Evolutionary conservation across 2,797 vertebrate genomes (phyloP).

Genomic region (Meda fulgida): DNA sequence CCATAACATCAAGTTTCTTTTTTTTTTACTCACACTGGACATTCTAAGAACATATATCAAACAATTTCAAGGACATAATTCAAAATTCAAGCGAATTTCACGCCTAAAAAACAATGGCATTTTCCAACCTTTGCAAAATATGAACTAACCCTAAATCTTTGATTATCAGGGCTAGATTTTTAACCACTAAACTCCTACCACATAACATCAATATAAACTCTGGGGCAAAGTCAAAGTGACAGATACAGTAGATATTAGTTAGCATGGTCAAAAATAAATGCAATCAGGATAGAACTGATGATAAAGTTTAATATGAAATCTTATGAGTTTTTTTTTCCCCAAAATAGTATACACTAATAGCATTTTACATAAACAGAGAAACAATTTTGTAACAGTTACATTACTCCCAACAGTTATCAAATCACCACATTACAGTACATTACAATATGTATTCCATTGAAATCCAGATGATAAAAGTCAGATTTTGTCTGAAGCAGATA

Average conservation of each 20-base stretch:
- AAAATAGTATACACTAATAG: not conserved
- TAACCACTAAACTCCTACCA: not conserved
- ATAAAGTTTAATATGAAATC: not conserved
- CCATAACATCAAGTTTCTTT: not conserved
- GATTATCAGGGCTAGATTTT: not conserved
- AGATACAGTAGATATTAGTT: not conserved
- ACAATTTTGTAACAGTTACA: not conserved
- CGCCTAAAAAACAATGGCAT: not conserved
- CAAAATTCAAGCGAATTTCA: not conserved
- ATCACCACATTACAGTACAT: not conserved
- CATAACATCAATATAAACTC: not conserved
- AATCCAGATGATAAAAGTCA: constrained; percentile 58
- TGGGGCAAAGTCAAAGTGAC: not conserved
- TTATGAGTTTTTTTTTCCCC: not conserved
- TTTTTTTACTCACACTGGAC: not conserved
- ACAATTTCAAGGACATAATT: not conserved
- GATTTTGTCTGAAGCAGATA: constrained; percentile 80
- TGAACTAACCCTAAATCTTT: not conserved
- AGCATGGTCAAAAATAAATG: not conserved
- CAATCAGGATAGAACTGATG: not conserved
- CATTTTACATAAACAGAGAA: not conserved
- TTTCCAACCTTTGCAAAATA: not conserved
- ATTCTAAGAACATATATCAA: not conserved
- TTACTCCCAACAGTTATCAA: not conserved
- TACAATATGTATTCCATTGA: not conserved